These are phyloP conservation scores for Pipra filicauda DNA, from an alignment of 2,113 vertebrate species.

Conservation along the genomic window DNA sequence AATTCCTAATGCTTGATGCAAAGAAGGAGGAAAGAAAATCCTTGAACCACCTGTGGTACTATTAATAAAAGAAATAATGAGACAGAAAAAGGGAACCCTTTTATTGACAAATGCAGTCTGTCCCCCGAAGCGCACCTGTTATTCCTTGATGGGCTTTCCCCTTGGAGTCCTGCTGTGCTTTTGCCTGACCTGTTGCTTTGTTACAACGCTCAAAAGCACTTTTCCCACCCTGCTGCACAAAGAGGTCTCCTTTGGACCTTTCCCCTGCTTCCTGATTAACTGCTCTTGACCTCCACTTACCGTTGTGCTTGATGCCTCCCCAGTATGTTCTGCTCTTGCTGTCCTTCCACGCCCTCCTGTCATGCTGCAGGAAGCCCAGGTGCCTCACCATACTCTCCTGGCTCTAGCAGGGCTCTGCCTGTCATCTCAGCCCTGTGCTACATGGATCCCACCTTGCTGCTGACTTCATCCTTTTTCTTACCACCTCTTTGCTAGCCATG, in stretches of 20 bases:
- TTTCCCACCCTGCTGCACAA: accelerated
- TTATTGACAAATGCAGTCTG: background rate
- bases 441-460: accelerated
- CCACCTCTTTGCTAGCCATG: background rate
- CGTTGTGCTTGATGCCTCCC: background rate
- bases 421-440: accelerated
- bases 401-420: background rate
- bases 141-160: no score
- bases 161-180: background rate
- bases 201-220: background rate
- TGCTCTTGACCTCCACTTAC: background rate
- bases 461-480: accelerated
- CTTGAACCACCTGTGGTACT: background rate
- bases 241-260: background rate
- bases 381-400: accelerated
- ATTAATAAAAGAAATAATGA: background rate
- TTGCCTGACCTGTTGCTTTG: background rate
- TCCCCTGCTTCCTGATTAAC: background rate
- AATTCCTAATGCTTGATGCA: background rate
- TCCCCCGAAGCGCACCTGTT: accelerated
- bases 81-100: background rate
- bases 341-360: background rate
- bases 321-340: accelerated
- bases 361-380: accelerated
- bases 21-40: background rate